These are phyloP conservation scores for Oreochromis spilurus DNA, from an alignment of 2,113 vertebrate genomes.

Conservation along the genomic window DNA sequence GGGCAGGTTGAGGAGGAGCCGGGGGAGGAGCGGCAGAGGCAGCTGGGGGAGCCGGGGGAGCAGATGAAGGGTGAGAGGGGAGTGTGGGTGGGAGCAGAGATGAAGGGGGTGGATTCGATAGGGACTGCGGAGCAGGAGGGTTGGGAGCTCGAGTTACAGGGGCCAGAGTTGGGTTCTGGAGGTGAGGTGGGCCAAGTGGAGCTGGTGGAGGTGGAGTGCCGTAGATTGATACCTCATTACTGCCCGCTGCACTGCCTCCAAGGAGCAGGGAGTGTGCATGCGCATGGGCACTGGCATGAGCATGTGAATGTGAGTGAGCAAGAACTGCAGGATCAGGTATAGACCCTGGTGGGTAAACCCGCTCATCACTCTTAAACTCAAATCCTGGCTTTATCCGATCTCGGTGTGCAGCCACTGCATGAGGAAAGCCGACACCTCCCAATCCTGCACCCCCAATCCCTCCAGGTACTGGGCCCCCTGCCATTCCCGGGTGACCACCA, in stretches of 20 bases:
- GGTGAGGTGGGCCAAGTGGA: constrained; percentile 60
- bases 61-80: constrained; percentile 59
- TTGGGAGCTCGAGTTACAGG: constrained; percentile 65
- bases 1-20: constrained; percentile 73
- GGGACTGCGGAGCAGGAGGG: constrained; percentile 63
- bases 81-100: constrained; percentile 58
- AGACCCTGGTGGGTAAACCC: constrained; percentile 62
- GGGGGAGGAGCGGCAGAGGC: constrained; percentile 51
- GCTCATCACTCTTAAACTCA: constrained; percentile 82
- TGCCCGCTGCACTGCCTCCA: constrained; percentile 60
- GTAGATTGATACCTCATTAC: constrained; percentile 71
- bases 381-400: constrained; percentile 93
- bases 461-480: constrained; percentile 73
- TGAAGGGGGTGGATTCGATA: constrained; percentile 63
- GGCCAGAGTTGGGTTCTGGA: constrained; percentile 62
- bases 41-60: constrained; percentile 51
- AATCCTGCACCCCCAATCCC: constrained; percentile 72
- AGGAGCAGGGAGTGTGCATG: constrained; percentile 73
- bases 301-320: constrained; percentile 72
- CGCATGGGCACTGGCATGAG: constrained; percentile 57
- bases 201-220: constrained; percentile 72
- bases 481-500: constrained; percentile 61
- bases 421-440: constrained; percentile 74
- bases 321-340: constrained; percentile 68
- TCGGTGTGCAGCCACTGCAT: constrained; percentile 78